Percentiles rank a stretch among this genome's conserved stretches.
These are phyloP conservation scores for Pteropus alecto DNA, from an alignment of 2,113 vertebrate genomes.

Conservation along the genomic window DNA sequence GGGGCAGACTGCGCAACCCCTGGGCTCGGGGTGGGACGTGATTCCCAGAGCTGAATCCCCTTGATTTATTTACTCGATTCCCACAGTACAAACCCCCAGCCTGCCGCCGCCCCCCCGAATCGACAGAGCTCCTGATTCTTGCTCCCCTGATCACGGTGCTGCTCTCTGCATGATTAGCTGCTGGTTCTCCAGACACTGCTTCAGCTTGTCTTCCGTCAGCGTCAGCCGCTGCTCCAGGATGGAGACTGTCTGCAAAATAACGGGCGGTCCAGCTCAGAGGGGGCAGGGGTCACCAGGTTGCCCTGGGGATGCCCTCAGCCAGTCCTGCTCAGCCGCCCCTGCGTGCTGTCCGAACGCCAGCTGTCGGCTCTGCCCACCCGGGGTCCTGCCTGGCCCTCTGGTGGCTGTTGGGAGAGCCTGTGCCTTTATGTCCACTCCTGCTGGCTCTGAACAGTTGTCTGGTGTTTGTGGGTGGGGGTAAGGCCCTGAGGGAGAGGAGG, in stretches of 20 bases:
- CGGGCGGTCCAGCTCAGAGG: neutral
- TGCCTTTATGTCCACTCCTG: neutral
- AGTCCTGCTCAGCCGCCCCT: neutral
- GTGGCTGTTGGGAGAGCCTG: neutral
- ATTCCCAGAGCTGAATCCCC: neutral
- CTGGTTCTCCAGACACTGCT: slow-evolving; percentile 95
- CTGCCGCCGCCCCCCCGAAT: slow-evolving; percentile 37
- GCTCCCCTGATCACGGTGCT: slow-evolving; percentile 68
- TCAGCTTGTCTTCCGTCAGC: slow-evolving; percentile 95
- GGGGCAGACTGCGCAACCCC: neutral
- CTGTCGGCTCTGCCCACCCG: neutral
- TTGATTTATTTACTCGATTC: slow-evolving; percentile 46
- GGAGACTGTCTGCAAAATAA: slow-evolving; percentile 84
- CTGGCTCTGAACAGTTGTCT: neutral
- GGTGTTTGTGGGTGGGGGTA: neutral
- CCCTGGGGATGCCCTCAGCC: neutral
- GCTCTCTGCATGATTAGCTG: slow-evolving; percentile 87
- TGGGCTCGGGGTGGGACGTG: neutral
- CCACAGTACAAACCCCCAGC: slow-evolving; percentile 58
- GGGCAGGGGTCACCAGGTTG: neutral
- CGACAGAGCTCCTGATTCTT: slow-evolving; percentile 33
- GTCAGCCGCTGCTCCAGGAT: slow-evolving; percentile 94
- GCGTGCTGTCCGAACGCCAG: neutral
- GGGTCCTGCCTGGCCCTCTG: neutral
- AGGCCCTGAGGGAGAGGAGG: neutral